Percentiles rank a stretch among this genome's conserved stretches.
Conservation (phyloP, 2,797 vertebrate genomes). For the Apogon hyalosoma region DNA sequence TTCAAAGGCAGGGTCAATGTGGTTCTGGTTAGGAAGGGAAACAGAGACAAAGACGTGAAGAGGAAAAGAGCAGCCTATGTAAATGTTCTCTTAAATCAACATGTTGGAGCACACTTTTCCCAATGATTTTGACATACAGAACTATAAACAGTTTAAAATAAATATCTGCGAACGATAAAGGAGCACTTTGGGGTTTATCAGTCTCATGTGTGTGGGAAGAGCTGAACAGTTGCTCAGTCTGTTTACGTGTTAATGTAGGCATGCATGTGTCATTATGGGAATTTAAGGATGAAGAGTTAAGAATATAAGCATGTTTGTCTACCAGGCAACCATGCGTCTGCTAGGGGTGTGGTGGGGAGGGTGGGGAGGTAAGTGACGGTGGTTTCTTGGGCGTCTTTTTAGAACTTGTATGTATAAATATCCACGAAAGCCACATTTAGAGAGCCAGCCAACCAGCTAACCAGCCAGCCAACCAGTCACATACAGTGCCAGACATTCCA, state of each 20-base stretch:
- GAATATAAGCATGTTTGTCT: constrained; percentile 30
- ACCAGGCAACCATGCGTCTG: constrained; percentile 33
- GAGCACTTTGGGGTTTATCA: constrained; percentile 66
- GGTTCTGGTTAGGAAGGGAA: constrained; percentile 76
- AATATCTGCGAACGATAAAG: constrained; percentile 74
- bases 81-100: constrained; percentile 78
- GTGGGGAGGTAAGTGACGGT: constrained; percentile 18
- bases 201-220: constrained; percentile 43
- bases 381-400: constrained; percentile 50
- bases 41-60: constrained; percentile 56
- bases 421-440: constrained; percentile 61
- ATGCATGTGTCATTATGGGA: constrained; percentile 32
- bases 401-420: constrained; percentile 60
- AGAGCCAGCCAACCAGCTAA: constrained; percentile 52
- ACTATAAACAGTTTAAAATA: constrained; percentile 74
- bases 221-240: constrained; percentile 20
- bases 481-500: constrained; percentile 56
- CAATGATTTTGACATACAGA: constrained; percentile 63
- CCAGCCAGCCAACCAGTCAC: constrained; percentile 44
- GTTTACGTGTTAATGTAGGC: constrained; percentile 38
- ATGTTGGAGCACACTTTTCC: constrained; percentile 65
- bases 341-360: constrained; percentile 16
- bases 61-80: constrained; percentile 58
- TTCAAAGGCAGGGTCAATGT: constrained; percentile 72
- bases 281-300: constrained; percentile 36